Evolutionary conservation across 2,797 vertebrate genomes (phyloP).

Genomic region (Hydrocynus forskahlii): DNA sequence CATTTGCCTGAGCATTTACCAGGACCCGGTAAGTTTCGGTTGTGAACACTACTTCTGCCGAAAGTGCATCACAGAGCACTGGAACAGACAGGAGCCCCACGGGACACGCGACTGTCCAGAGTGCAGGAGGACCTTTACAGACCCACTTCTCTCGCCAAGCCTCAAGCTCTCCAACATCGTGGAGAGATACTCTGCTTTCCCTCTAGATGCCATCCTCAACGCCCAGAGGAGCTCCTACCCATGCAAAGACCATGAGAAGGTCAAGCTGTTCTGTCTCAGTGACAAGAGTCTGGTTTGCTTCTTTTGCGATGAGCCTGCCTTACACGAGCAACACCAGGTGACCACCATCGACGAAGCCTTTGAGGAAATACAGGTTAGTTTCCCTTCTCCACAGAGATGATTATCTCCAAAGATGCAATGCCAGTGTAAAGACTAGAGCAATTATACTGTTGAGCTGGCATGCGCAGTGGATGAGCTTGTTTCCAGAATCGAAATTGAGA

Average conservation of each 20-base stretch:
- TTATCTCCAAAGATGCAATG: neutral
- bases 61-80: conserved; percentile 96
- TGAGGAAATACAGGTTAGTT: conserved; percentile 93
- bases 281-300: conserved; percentile 96
- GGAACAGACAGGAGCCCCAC: conserved; percentile 92
- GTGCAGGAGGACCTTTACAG: conserved; percentile 91
- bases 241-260: conserved; percentile 96
- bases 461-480: neutral
- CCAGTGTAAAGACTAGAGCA: too few relatives aligned
- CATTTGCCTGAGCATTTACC: conserved; percentile 98
- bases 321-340: conserved; percentile 97
- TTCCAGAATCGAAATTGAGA: neutral
- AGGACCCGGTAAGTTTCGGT: conserved; percentile 96
- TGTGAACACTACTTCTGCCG: conserved; percentile 99
- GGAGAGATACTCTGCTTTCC: conserved; percentile 95
- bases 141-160: conserved; percentile 91
- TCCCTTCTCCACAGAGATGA: neutral
- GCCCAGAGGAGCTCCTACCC: conserved; percentile 90
- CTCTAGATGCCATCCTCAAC: conserved; percentile 92
- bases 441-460: neutral
- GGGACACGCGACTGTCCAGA: conserved; percentile 92
- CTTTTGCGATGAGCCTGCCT: conserved; percentile 94
- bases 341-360: conserved; percentile 95
- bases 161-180: conserved; percentile 99
- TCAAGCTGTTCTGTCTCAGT: conserved; percentile 96